These are phyloP conservation scores for Phyllotis vaccarum DNA, from an alignment of 2,797 vertebrate genomes.

Conservation along the genomic window DNA sequence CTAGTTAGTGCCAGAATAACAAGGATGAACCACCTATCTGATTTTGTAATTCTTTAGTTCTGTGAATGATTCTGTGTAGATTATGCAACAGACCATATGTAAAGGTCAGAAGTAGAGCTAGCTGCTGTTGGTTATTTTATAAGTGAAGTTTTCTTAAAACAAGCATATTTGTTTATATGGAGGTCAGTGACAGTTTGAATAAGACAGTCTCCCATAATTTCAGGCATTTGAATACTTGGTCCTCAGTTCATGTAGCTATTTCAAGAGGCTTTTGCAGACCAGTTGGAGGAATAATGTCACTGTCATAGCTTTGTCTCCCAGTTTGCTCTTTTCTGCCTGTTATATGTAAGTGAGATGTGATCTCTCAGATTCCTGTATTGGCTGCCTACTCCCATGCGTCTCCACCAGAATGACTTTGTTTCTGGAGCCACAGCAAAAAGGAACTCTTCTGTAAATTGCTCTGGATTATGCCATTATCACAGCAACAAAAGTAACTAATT, in stretches of 20 bases:
- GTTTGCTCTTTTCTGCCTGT: neutral
- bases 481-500: neutral
- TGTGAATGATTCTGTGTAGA: neutral
- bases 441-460: neutral
- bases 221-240: too few species aligned
- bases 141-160: constrained; percentile 14
- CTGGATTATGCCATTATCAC: neutral
- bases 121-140: neutral
- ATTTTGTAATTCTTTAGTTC: neutral
- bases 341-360: neutral
- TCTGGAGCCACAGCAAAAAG: too few species aligned
- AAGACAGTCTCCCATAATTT: neutral
- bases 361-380: neutral
- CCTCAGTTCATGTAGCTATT: neutral
- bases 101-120: neutral
- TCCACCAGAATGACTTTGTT: neutral
- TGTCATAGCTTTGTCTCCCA: neutral
- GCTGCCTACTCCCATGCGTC: neutral
- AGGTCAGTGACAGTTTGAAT: neutral
- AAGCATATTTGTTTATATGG: constrained; percentile 1
- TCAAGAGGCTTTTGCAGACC: neutral
- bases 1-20: neutral
- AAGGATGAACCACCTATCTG: neutral
- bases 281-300: neutral
- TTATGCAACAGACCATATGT: neutral